These are phyloP conservation scores for Otolemur crassicaudatus DNA, from an alignment of 2,797 vertebrate genomes.

Conservation along the genomic window DNA sequence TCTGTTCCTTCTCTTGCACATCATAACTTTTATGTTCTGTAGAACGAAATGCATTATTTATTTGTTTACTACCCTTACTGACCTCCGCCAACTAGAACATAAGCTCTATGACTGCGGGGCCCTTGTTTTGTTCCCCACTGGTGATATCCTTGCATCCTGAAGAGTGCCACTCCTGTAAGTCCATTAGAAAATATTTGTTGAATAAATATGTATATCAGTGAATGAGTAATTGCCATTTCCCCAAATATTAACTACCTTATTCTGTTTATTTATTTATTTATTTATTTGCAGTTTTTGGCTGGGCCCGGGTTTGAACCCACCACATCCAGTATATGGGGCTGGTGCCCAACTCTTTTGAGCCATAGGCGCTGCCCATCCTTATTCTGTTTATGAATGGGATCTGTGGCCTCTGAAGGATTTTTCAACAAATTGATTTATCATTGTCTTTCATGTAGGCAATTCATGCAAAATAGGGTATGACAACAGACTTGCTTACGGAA, in stretches of 20 bases:
- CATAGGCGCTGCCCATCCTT: neutral
- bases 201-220: neutral
- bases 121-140: neutral
- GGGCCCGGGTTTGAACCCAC: too few species aligned
- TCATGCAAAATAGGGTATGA: slow-evolving; percentile 30
- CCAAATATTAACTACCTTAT: neutral
- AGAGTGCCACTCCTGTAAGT: neutral
- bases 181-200: neutral
- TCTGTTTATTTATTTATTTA: neutral
- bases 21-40: neutral
- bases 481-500: slow-evolving; percentile 50
- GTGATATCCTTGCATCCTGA: neutral
- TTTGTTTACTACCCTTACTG: neutral
- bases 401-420: neutral
- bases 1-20: neutral
- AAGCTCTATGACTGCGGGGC: neutral
- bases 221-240: neutral
- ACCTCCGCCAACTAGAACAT: neutral
- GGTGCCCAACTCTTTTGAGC: too few species aligned
- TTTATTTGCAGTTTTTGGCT: too few species aligned
- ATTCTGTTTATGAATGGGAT: neutral
- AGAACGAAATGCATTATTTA: neutral
- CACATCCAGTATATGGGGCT: too few species aligned
- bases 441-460: neutral
- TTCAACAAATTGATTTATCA: neutral